Evolutionary conservation across 2,888 invertebrate species (phyloP), one percentile per base, ranked within the genome.

Genomic region (Proisotoma minuta): DNA sequence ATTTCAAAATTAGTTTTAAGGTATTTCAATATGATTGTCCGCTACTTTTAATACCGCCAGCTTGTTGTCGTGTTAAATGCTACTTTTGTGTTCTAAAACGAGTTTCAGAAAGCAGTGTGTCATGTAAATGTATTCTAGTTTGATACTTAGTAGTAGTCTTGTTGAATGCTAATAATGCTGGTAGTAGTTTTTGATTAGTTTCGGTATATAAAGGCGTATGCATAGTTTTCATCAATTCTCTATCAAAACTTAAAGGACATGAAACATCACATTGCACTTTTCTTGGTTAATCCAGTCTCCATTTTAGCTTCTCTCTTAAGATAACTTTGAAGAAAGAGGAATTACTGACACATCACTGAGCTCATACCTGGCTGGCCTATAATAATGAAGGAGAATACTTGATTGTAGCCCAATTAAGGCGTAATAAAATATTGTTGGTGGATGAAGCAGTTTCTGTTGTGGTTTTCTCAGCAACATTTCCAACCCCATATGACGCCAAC

Each of bases 251-350:
- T 50, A 24, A 22, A 43, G 57, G 65, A 61, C 65, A 56, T 47
- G 50, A 49, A 47, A 65, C 65, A 65, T 61, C 65, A 59, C 58
- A 65, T 50, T 59, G 61, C 61, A 65, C 65, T 64, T 64, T 60
- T 58, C 60, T 64, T 34, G n/a, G n/a, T n/a, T 53, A 58, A 54
- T 54, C 53, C 53, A 39, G 53, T 4, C 53, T 34, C 29, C 22
- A 54, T 28, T 54, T 54, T 23, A 18, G 39, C 8, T 34, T 34
- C 5, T 20, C 18, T 12, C 5, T 43, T 20, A 43, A 43, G 43
- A 43, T 43, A 43, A 43, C 43, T 43, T 43, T 43, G 43, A 43
- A n/a, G n/a, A n/a, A n/a, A n/a, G n/a, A n/a, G n/a, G n/a, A n/a
- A 43, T 43, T 43, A 43, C 43, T 43, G 43, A 43, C 43, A 43